Evolutionary conservation across 2,888 invertebrate genomes (phyloP).

Genomic region (Steinernema carpocapsae): DNA sequence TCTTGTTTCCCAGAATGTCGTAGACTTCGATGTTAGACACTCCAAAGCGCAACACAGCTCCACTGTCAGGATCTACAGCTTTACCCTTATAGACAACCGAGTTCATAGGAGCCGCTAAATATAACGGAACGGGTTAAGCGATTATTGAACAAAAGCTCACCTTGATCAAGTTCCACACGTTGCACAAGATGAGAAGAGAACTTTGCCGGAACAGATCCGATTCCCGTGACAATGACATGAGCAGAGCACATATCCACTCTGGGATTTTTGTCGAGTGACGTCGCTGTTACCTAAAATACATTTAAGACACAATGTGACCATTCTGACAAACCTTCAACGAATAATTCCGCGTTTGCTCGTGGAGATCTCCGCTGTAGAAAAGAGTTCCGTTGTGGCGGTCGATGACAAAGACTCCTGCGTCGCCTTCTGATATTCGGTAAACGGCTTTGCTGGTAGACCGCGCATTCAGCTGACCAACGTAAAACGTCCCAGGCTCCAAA

Average conservation of each 20-base stretch:
- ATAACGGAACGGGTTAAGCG: not conserved
- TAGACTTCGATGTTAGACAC: not conserved
- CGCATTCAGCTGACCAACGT: not conserved
- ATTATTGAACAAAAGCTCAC: not conserved
- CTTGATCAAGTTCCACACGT: conserved; percentile 1
- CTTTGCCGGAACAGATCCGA: conserved; percentile 11
- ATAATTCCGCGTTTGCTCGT: conserved; percentile 13
- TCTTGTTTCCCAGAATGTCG: conserved; percentile 10
- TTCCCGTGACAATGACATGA: not conserved
- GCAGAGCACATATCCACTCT: conserved; percentile 3
- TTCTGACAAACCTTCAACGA: conserved; percentile 14
- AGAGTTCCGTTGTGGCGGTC: conserved; percentile 8
- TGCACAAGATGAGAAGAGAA: conserved; percentile 8
- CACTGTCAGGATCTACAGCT: conserved; percentile 1
- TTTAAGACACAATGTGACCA: not conserved
- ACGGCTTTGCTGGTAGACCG: not conserved
- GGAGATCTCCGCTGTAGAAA: not conserved
- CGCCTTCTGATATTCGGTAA: conserved; percentile 20
- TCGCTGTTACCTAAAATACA: conserved; percentile 2
- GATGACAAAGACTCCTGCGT: not conserved
- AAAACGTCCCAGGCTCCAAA: not conserved
- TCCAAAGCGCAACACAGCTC: conserved; percentile 1
- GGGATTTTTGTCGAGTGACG: not conserved
- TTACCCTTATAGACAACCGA: not conserved
- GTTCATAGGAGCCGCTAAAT: conserved; percentile 23